phyloP scores from a whole-genome alignment of 2,797 vertebrate species.

The Enteromius radiatus region DNA sequence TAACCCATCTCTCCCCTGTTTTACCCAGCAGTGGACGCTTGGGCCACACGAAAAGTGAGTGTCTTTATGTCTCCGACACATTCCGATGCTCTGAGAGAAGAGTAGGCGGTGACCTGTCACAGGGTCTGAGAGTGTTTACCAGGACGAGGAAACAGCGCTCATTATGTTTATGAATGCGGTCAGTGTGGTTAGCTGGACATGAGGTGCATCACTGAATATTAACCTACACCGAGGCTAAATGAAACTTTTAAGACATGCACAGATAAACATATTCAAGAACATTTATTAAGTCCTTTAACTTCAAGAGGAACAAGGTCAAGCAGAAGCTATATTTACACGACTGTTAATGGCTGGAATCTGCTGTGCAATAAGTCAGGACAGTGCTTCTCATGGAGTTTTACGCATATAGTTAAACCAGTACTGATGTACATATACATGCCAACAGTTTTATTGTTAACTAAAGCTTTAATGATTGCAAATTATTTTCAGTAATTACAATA shows the following conservation, averaged over 20 bases:
- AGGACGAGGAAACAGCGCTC: not conserved
- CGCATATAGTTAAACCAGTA: not conserved
- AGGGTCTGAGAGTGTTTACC: conserved; percentile 33
- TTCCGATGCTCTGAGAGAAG: conserved; percentile 71
- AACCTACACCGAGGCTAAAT: not conserved
- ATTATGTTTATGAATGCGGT: conserved; percentile 35
- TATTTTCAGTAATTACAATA: not conserved
- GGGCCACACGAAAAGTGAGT: conserved; percentile 2
- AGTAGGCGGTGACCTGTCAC: conserved; percentile 29
- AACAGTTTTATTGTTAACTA: not conserved
- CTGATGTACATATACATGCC: not conserved
- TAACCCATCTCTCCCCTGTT: not conserved
- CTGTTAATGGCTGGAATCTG: conserved; percentile 26
- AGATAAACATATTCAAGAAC: conserved; percentile 20
- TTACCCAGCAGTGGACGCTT: not conserved
- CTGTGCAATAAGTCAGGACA: conserved; percentile 29
- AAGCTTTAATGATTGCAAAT: not conserved
- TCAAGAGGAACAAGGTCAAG: conserved; percentile 26
- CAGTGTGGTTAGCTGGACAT: conserved; percentile 18
- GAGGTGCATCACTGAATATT: conserved; percentile 6
- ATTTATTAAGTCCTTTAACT: conserved; percentile 20
- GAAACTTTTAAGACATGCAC: conserved; percentile 10
- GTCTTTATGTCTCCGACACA: conserved; percentile 59
- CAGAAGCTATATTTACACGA: conserved; percentile 27
- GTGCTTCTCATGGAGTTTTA: not conserved